Evolutionary conservation across 1,140 invertebrate species (phyloP).

Genomic region (Aricia agestis): DNA sequence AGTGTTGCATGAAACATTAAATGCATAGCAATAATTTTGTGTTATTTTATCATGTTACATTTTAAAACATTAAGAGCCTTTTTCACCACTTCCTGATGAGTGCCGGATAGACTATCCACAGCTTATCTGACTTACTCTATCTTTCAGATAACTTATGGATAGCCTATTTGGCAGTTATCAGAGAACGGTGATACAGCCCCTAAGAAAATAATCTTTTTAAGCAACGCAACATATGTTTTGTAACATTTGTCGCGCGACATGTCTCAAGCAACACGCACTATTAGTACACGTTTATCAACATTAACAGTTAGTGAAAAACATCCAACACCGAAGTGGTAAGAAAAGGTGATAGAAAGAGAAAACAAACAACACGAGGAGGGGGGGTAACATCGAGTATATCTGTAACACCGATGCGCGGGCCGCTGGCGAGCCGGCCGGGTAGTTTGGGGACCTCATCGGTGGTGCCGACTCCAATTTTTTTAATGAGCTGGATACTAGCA

Average conservation of each 20-base stretch:
- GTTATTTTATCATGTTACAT: no score
- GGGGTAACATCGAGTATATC: constrained; percentile 64
- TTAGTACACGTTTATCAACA: constrained; percentile 54
- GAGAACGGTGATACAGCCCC: no score
- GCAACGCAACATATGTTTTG: background rate
- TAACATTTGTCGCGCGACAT: background rate
- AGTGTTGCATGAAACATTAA: constrained; percentile 2
- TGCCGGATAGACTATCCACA: no score
- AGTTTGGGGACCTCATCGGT: constrained; percentile 45
- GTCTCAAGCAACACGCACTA: constrained; percentile 14
- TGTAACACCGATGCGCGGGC: constrained; percentile 66
- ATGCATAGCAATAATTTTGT: background rate
- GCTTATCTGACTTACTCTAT: no score
- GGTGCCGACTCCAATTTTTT: background rate
- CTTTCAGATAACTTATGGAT: no score
- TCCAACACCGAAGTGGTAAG: constrained; percentile 72
- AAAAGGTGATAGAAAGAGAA: constrained; percentile 71
- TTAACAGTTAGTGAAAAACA: constrained; percentile 75
- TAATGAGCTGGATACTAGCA: no score
- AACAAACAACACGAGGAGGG: constrained; percentile 63
- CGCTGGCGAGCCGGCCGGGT: constrained; percentile 60
- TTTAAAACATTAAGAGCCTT: no score
- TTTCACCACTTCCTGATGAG: no score
- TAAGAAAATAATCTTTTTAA: no score
- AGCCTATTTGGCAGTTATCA: no score